Conservation (phyloP, 2,888 invertebrate species). For the Calliphora vomitoria region DNA sequence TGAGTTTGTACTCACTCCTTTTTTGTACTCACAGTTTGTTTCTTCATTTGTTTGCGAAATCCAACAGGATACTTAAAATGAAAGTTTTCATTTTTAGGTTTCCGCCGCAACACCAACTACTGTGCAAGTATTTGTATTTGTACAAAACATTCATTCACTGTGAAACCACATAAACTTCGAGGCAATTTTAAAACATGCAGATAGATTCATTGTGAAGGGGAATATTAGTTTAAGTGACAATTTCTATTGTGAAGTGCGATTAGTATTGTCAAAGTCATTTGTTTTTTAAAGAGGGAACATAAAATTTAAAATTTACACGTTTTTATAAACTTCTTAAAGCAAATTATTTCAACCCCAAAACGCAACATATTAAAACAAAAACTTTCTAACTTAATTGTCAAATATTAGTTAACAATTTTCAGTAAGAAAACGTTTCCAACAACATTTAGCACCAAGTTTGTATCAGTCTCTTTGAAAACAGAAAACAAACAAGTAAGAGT, state of each 20-base stretch:
- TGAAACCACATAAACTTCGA: background rate
- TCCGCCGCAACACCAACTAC: background rate
- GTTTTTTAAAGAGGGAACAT: too few relatives aligned
- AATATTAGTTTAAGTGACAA: background rate
- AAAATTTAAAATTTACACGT: too few relatives aligned
- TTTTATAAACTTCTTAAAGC: too few relatives aligned
- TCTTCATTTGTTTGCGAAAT: slow-evolving; percentile 3
- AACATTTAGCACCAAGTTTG: slow-evolving; percentile 4
- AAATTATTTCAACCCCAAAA: background rate
- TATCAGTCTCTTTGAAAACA: background rate
- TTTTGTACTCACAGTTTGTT: background rate
- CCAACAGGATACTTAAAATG: slow-evolving; percentile 27
- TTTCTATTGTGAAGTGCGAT: too few relatives aligned
- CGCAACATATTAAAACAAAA: background rate
- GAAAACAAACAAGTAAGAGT: slow-evolving; percentile 3
- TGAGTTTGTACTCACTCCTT: background rate
- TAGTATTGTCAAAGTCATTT: too few relatives aligned
- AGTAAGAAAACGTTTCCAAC: background rate
- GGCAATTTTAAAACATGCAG: background rate
- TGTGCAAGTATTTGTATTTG: background rate
- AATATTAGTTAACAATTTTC: background rate
- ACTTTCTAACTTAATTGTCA: background rate
- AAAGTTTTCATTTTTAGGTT: slow-evolving; percentile 19
- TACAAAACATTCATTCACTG: background rate
- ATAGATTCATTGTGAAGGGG: background rate